Conservation (phyloP, 2,888 invertebrate species). For the Neocrepidodera transversa region DNA sequence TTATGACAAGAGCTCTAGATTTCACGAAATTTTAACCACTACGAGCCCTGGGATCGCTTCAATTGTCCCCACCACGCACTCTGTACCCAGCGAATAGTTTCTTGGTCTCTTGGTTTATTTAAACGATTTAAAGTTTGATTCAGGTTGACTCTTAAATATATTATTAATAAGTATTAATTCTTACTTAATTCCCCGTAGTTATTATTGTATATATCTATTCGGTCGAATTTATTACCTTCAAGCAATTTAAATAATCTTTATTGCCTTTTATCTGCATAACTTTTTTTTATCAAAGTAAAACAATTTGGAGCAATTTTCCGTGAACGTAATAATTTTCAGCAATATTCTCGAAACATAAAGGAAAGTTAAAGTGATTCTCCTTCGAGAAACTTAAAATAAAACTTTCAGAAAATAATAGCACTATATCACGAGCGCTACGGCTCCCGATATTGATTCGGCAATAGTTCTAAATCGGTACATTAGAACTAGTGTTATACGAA, state of each 20-base stretch:
- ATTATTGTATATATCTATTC: no score
- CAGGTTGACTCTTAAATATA: no score
- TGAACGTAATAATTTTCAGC: slow-evolving; percentile 6
- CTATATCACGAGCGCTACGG: slow-evolving; percentile 21
- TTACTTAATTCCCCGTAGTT: no score
- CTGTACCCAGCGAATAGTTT: no score
- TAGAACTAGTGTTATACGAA: slow-evolving; percentile 13
- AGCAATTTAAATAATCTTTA: background rate
- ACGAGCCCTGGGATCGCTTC: no score
- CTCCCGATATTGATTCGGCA: slow-evolving; percentile 24
- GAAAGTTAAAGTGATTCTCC: slow-evolving; percentile 21
- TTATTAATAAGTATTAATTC: no score
- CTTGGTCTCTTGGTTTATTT: no score
- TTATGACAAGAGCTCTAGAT: no score
- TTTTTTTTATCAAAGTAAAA: background rate
- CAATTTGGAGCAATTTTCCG: slow-evolving; percentile 3
- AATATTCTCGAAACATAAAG: background rate
- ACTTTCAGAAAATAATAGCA: slow-evolving; percentile 23
- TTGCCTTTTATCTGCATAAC: background rate
- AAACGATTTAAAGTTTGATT: no score
- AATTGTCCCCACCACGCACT: no score
- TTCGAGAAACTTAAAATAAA: slow-evolving; percentile 12
- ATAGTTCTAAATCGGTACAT: slow-evolving; percentile 28
- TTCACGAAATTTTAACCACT: no score
- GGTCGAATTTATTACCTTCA: no score